Base-by-base conservation (phyloP, 2,113 vertebrate genomes). In the Piliocolobus tephrosceles region DNA sequence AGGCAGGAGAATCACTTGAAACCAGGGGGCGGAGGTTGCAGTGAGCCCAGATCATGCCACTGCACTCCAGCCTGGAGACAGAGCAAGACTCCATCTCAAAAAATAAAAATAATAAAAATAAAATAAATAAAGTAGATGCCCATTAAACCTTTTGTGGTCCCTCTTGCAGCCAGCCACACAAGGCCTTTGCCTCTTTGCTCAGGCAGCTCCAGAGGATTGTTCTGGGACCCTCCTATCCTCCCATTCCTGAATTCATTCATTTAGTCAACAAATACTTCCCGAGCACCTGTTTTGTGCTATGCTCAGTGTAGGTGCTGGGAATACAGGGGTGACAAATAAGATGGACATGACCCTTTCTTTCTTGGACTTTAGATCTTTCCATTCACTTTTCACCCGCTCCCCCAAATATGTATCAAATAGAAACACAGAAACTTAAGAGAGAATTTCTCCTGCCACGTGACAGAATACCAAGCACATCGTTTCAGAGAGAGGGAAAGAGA, bases 231-330 rank as follows among this genome's bases (percentile, higher is more conserved):
- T 83, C 43, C 43, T 75, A 50, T 72, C 35, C 66, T 90, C 50
- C 50, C 30, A 23, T 5, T 25, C 2, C 43, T 58, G 68, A 82
- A 64, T 95, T 61, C 25, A 38, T 75, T 86, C 38, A 68, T 52
- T 89, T 18, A 73, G 35, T 76, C 85, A 73, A 22, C 22, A 85
- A 72, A 38, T 91, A 18, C 91, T 96, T 95, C 43, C 73, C 87
- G 88, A 91, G 76, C 82, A 87, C 40, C 73, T 92, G 40, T 66
- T 96, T 82, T 40, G 38, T 78, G 72, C 50, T n/a, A 8, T 47
- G 18, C 27, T 92, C 20, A 58, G 27, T 52, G 66, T n/a, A 13
- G 43, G 64, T 80, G n/a, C 80, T 72, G 43, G 57, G 40, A 90
- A 50, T 32, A 12, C 13, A 73, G 13, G 11, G 12, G 55, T 20